Evolutionary conservation across 2,113 vertebrate genomes (phyloP).

Genomic region (Psittacus erithacus): DNA sequence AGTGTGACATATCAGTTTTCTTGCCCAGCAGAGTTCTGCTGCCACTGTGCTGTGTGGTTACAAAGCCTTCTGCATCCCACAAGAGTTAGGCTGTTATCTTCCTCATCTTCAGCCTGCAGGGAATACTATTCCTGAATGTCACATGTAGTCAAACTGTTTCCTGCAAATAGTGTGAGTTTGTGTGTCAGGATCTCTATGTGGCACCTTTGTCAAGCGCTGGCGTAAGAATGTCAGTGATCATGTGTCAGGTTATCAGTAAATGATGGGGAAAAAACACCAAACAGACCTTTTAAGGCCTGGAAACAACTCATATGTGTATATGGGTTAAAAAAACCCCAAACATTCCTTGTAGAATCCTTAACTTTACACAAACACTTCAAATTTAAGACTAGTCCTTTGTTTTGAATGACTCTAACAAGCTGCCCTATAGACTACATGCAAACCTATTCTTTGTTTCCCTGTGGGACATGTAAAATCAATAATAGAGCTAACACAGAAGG

Average conservation of each 20-base stretch:
- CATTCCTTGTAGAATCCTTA: neutral
- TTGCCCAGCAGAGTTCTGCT: neutral
- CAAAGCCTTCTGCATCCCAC: neutral
- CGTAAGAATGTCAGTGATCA: neutral
- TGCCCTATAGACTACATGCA: neutral
- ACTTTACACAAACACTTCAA: neutral
- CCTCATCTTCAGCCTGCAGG: neutral
- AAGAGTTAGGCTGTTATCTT: neutral
- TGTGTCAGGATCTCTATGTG: neutral
- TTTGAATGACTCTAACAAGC: neutral
- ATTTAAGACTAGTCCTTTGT: neutral
- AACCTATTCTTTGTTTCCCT: neutral
- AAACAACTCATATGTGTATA: rapidly evolving
- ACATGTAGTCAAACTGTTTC: rapidly evolving
- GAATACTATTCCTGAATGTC: neutral
- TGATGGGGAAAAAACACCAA: neutral
- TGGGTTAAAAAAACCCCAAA: neutral
- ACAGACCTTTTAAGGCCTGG: neutral
- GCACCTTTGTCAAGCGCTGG: neutral
- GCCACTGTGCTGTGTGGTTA: neutral
- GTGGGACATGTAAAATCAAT: neutral
- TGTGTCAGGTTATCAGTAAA: neutral
- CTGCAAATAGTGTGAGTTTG: neutral
- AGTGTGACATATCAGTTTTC: neutral
- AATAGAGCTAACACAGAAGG: neutral